Evolutionary conservation across 2,797 vertebrate genomes (phyloP), one percentile per base, ranked within the genome.

Genomic region (Oryzias dopingdopingensis): DNA sequence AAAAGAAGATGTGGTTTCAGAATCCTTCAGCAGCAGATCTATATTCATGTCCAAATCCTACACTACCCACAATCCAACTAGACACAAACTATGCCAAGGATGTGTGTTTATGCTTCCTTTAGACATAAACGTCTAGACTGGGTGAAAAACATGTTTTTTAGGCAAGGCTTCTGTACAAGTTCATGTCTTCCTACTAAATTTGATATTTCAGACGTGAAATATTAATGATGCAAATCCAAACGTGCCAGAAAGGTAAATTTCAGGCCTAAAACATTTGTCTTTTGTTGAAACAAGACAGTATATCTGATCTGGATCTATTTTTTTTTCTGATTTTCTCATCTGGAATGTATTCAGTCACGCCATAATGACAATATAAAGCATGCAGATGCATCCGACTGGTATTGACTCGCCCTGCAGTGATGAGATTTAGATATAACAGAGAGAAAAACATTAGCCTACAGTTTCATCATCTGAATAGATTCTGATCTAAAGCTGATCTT

Each of bases 381-480:
- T 12, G 48, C 53, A 53, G 46, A 43, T 3, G 0, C 12, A 42
- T 59, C 54, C 45, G 59, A 53, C 74, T 59, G 50, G 60, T 48
- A 67, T 60, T 10, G 57, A 59, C 65, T 75, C 46, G 61, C 57
- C 60, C 20, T 4, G 16, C n/a, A 37, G 15, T 43, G 17, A 46
- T 49, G 14, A 0, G 42, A 18, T 29, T 49, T 40, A 62, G 43
- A 4, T 17, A 42, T 1, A 2, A 18, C 40, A 44, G 4, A 62
- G 53, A 29, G 43, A 50, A 49, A 37, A 55, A 56, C 29, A 23
- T 12, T 42, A 4, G 49, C 10, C 24, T 17, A 43, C 49, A 43
- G 62, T 44, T 68, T 67, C 42, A 79, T 72, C 44, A 59, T 37
- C 58, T 26, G 46, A 67, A 76, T 54, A 72, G 22, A 52, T 59